Percentiles rank a stretch among this genome's conserved stretches.
Evolutionary conservation across 2,797 vertebrate genomes (phyloP).

Genomic region (Buphagus erythrorhynchus): DNA sequence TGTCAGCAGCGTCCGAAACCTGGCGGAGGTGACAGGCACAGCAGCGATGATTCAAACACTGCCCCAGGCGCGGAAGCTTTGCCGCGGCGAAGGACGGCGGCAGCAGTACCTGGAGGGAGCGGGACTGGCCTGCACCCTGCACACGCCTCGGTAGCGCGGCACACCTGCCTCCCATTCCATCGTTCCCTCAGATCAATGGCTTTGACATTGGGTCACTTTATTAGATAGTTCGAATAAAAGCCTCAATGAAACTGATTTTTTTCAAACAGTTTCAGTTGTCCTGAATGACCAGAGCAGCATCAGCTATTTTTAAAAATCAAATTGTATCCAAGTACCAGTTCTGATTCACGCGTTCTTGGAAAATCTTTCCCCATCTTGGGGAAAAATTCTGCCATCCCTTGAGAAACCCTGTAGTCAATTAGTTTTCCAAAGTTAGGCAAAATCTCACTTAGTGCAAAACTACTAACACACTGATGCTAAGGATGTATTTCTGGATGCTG

Average conservation of each 20-base stretch:
- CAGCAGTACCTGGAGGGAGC: background rate
- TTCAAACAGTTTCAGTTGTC: background rate
- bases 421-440: background rate
- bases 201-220: background rate
- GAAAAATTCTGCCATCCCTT: background rate
- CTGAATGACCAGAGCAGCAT: background rate
- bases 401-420: background rate
- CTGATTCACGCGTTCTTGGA: rapidly evolving
- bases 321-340: background rate
- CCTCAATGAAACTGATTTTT: background rate
- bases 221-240: background rate
- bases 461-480: background rate
- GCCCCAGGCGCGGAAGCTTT: background rate
- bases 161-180: rapidly evolving
- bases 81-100: background rate
- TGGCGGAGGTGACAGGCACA: rapidly evolving
- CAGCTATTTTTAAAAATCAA: background rate
- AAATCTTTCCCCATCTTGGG: no score
- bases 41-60: rapidly evolving
- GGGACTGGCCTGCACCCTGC: rapidly evolving
- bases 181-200: background rate
- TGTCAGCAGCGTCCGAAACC: background rate
- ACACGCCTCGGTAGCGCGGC: rapidly evolving
- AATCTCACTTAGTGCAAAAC: background rate
- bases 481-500: background rate